Evolutionary conservation across 2,113 vertebrate species (phyloP), one percentile per base, ranked within the genome.

Genomic region (Peromyscus maniculatus): DNA sequence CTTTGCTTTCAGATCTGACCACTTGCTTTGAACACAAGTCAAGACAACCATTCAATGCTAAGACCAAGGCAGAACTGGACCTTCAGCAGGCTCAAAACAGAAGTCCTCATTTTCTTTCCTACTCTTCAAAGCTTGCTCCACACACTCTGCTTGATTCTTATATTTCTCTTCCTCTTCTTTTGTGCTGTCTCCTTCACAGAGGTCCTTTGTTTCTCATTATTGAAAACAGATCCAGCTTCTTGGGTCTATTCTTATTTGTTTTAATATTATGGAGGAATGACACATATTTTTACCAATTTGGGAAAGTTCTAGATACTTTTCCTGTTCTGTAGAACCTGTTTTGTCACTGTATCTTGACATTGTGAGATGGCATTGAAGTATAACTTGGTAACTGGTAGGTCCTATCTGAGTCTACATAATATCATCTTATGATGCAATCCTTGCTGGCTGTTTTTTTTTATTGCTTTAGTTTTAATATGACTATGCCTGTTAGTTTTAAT

Each of bases 401-500:
- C 64, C 55, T 71, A 12, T 39, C 19, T 52, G 66, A 57, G 28
- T 59, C 3, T 39, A 52, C 19, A 31, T 17, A 72, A 19, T 10
- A 10, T 49, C n/a, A 78, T 78, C 49, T 59, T 83, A 3, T 59
- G 49, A 88, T 77, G 4, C 69, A 55, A 88, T 92, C 78, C 89
- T 43, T 31, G 12, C 22, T 83, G 36, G 31, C n/a, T 92, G 92
- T 64, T 78, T 87, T 74, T 96, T 89, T 74, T 96, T 89, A 82
- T 89, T 87, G 82, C 66, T 92, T 94, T 74, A 80, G 39, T 94
- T 93, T 93, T 86, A 90, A 90, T 96, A 97, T 90, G 69, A 97
- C n/a, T 43, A 12, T 86, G 55, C 90, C 95, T 94, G 90, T 92
- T 96, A 87, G 91, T 78, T 97, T 79, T 96, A 98, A 96, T 98